Evolutionary conservation across 2,113 vertebrate genomes (phyloP).

Genomic region (Elaphurus davidianus): DNA sequence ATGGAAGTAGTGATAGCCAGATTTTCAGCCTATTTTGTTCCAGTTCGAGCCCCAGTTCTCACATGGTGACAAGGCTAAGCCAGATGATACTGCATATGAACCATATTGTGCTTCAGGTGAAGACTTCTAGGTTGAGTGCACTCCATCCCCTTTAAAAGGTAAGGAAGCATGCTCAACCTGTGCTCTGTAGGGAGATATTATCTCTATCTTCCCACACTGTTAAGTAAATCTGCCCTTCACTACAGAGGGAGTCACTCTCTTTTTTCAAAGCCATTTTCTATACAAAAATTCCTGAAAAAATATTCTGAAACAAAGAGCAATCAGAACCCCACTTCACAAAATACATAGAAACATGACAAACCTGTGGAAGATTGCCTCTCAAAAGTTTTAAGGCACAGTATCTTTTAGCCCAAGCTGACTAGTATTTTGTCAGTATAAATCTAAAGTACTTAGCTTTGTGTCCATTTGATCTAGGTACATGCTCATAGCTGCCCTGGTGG

Average conservation of each 20-base stretch:
- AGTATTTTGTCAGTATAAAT: neutral
- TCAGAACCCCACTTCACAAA: neutral
- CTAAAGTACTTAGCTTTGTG: neutral
- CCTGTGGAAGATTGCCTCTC: too few relatives aligned
- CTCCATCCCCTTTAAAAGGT: neutral
- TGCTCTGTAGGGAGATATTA: neutral
- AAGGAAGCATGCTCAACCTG: neutral
- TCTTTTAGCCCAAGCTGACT: neutral
- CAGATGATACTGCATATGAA: too few relatives aligned
- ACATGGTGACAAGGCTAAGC: neutral
- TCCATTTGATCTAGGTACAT: neutral
- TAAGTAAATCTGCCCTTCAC: neutral
- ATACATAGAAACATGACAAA: neutral
- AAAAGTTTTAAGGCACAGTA: neutral
- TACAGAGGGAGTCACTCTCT: neutral
- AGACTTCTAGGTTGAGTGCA: neutral
- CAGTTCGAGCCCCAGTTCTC: neutral
- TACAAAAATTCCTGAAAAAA: neutral
- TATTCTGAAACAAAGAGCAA: neutral
- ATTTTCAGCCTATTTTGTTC: neutral
- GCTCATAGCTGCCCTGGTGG: too few relatives aligned
- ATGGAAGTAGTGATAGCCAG: neutral
- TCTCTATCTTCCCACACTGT: too few relatives aligned
- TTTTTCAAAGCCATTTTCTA: neutral
- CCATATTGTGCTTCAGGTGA: neutral